These are phyloP conservation scores for Lycaena phlaeas DNA, from an alignment of 2,888 invertebrate species.

Conservation along the genomic window DNA sequence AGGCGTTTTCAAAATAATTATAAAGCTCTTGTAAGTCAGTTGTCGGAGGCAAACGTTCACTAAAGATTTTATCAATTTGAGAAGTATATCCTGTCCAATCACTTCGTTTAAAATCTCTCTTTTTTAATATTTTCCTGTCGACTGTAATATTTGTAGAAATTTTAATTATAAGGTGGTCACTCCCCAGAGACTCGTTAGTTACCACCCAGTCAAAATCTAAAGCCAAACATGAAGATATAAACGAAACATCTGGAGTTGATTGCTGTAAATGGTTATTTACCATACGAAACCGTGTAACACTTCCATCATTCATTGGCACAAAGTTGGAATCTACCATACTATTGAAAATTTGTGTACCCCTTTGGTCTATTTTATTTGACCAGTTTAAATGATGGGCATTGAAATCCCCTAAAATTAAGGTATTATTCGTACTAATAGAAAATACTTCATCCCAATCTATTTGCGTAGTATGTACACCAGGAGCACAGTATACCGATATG, in stretches of 20 bases:
- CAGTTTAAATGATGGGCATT: slow-evolving; percentile 15
- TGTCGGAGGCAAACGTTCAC: neutral
- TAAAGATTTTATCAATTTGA: neutral
- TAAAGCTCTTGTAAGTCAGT: neutral
- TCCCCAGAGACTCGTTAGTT: slow-evolving; percentile 15
- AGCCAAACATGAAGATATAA: slow-evolving; percentile 10
- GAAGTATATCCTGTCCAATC: neutral
- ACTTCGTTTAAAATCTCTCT: neutral
- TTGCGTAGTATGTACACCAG: slow-evolving; percentile 8
- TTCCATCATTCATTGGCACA: slow-evolving; percentile 13
- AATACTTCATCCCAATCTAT: slow-evolving; percentile 5
- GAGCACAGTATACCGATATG: slow-evolving; percentile 1
- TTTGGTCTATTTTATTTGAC: slow-evolving; percentile 13
- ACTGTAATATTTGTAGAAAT: neutral
- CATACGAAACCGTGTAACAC: slow-evolving; percentile 9
- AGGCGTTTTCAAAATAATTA: neutral
- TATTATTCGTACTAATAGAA: neutral
- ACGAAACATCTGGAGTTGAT: slow-evolving; percentile 14
- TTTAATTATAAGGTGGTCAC: slow-evolving; percentile 13
- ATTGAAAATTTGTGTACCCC: slow-evolving; percentile 13
- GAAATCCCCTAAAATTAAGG: slow-evolving; percentile 13
- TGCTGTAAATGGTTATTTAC: slow-evolving; percentile 9
- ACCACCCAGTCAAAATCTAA: slow-evolving; percentile 10
- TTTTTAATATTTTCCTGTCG: neutral
- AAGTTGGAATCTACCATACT: slow-evolving; percentile 8